Percentiles rank a stretch among this genome's conserved stretches.
Evolutionary conservation across 2,888 invertebrate species (phyloP).

Genomic region (Melinopterus prodromus): DNA sequence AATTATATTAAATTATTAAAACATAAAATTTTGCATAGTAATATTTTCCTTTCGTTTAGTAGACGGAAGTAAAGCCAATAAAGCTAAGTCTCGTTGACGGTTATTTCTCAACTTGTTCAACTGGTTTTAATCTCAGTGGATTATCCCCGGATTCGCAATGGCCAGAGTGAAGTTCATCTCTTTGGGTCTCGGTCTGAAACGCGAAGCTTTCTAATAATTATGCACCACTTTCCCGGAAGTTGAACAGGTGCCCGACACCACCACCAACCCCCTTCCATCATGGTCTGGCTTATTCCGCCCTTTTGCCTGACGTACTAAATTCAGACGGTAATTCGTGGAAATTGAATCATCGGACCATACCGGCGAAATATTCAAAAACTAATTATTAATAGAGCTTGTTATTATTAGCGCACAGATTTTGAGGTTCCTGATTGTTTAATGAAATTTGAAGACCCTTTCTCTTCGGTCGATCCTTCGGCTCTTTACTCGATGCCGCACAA

Average conservation of each 20-base stretch:
- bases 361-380: neutral
- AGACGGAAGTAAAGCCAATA: neutral
- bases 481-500: neutral
- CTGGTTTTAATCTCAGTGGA: neutral
- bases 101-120: neutral
- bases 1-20: no score
- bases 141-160: neutral
- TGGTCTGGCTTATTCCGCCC: neutral
- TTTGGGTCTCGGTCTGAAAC: neutral
- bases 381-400: neutral
- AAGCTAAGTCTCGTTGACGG: neutral
- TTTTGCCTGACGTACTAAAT: no score
- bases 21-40: no score
- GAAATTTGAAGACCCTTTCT: neutral
- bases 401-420: neutral
- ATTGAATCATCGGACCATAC: neutral
- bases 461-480: neutral
- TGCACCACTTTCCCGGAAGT: neutral
- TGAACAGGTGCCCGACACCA: neutral
- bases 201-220: neutral
- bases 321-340: neutral
- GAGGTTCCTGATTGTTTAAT: neutral
- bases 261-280: neutral
- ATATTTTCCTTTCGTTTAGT: no score
- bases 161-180: neutral